A percentile compares a stretch with the other conserved stretches of the same genome.
Conservation (phyloP, 2,113 vertebrate species). For the Vidua chalybeata region DNA sequence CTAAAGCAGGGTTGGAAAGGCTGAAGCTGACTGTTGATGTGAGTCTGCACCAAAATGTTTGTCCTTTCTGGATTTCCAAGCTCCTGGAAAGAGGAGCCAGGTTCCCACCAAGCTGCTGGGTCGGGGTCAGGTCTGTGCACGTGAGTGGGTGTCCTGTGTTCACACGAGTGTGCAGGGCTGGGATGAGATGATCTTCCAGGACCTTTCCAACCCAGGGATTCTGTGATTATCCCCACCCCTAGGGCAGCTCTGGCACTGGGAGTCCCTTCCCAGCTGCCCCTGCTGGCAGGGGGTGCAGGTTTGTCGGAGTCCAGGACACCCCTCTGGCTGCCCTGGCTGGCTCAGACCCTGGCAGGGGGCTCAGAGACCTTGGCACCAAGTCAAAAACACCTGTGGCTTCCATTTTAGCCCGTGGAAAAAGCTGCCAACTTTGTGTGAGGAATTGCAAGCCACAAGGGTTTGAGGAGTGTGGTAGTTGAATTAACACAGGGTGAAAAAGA, state of each 20-base stretch:
- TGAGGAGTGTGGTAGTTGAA: no score
- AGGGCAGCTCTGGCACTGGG: fast-evolving
- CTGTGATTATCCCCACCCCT: not conserved
- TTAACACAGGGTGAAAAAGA: no score
- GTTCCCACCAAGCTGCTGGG: not conserved
- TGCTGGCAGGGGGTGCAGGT: not conserved
- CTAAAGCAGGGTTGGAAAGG: not conserved
- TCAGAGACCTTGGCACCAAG: no score
- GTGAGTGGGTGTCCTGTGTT: not conserved
- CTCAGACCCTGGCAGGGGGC: no score
- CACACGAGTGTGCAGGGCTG: not conserved
- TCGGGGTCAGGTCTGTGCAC: not conserved
- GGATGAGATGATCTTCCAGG: no score
- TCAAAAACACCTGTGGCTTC: no score
- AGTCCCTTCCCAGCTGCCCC: not conserved
- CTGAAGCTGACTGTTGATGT: not conserved
- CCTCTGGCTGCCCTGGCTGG: no score
- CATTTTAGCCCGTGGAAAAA: no score
- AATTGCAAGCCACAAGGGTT: no score
- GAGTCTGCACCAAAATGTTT: not conserved
- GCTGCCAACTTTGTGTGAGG: no score
- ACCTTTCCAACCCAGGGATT: not conserved
- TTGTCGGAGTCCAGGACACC: no score
- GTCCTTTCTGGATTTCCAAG: not conserved
- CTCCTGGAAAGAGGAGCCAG: not conserved